A percentile compares a stretch with the other conserved stretches of the same genome.
Evolutionary conservation across 2,113 vertebrate genomes (phyloP).

Genomic region (Alethe diademata): DNA sequence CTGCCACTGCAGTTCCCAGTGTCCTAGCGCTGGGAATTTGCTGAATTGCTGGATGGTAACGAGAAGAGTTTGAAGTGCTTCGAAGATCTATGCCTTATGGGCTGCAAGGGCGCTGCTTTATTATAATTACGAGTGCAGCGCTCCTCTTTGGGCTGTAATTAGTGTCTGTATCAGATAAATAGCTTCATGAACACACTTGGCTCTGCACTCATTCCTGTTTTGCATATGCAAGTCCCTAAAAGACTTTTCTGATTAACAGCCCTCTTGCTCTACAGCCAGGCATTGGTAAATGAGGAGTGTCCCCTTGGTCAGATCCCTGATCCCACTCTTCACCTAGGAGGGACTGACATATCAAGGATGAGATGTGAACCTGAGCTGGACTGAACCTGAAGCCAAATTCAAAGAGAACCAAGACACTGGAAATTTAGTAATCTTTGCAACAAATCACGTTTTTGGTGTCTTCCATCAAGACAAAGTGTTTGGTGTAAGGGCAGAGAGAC

Average conservation of each 20-base stretch:
- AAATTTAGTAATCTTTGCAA: background rate
- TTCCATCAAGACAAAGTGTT: background rate
- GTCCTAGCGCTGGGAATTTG: background rate
- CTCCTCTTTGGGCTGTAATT: constrained; percentile 7
- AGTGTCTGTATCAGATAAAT: constrained; percentile 46
- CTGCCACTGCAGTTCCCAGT: background rate
- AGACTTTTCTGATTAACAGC: constrained; percentile 14
- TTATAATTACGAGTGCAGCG: background rate
- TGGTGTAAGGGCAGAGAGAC: background rate
- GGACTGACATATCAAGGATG: background rate
- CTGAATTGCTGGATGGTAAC: background rate
- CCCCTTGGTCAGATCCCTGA: background rate
- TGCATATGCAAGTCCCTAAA: background rate
- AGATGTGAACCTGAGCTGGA: background rate
- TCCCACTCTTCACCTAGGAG: background rate
- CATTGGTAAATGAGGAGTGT: background rate
- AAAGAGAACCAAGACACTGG: background rate
- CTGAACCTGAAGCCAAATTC: background rate
- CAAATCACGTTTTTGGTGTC: background rate
- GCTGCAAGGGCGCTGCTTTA: constrained; percentile 1
- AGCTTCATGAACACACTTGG: constrained; percentile 16
- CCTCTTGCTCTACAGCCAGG: background rate
- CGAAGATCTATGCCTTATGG: constrained; percentile 29
- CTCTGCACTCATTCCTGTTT: background rate
- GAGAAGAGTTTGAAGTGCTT: background rate